Conservation (phyloP, 2,797 vertebrate genomes). For the Trachops cirrhosus region DNA sequence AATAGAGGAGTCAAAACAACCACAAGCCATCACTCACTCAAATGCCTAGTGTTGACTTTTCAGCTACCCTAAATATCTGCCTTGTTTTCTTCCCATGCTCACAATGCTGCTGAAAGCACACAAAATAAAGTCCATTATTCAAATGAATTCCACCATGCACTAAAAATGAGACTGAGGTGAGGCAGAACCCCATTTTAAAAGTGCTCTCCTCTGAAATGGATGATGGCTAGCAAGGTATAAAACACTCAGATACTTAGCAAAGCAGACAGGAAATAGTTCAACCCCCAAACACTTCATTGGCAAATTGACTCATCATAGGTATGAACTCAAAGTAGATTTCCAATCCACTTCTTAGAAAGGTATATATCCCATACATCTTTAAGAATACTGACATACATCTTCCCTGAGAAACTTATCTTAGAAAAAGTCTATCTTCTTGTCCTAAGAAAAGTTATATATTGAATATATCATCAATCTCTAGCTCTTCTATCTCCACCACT, state of each 20-base stretch:
- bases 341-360: slow-evolving; percentile 18
- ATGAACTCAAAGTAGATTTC: slow-evolving; percentile 56
- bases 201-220: slow-evolving; percentile 63
- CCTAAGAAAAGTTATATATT: slow-evolving; percentile 46
- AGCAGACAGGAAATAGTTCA: slow-evolving; percentile 53
- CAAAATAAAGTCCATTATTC: slow-evolving; percentile 74
- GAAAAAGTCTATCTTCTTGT: slow-evolving; percentile 36
- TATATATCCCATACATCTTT: slow-evolving; percentile 51
- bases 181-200: slow-evolving; percentile 72
- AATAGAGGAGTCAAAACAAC: background rate
- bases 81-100: slow-evolving; percentile 68
- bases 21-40: slow-evolving; percentile 51
- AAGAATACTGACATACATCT: slow-evolving; percentile 42
- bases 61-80: slow-evolving; percentile 68
- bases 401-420: slow-evolving; percentile 16
- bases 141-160: slow-evolving; percentile 69
- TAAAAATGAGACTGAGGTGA: slow-evolving; percentile 65
- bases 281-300: slow-evolving; percentile 33
- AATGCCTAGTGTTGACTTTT: slow-evolving; percentile 62
- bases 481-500: slow-evolving; percentile 27
- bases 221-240: slow-evolving; percentile 53
- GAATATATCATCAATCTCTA: slow-evolving; percentile 39
- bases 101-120: slow-evolving; percentile 63
- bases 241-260: slow-evolving; percentile 55
- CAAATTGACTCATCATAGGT: slow-evolving; percentile 61